Conservation (phyloP, 2,113 vertebrate genomes). For the Recurvirostra avosetta region DNA sequence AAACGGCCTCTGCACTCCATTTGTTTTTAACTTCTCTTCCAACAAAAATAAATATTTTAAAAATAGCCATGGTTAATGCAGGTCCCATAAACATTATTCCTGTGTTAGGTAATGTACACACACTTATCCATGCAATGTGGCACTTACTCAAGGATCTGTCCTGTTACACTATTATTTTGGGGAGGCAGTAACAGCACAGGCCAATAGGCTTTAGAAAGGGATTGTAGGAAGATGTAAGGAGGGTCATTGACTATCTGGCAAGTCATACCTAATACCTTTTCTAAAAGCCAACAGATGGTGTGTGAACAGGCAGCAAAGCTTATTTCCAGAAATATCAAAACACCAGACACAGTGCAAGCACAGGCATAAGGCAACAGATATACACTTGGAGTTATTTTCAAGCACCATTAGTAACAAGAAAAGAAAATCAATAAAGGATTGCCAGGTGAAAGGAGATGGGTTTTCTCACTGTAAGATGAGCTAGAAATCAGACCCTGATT, state of each 20-base stretch:
- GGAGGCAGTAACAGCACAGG: background rate
- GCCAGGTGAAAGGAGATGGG: background rate
- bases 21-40: background rate
- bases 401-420: conserved; percentile 1
- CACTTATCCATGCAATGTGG: background rate
- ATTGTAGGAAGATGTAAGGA: background rate
- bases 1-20: background rate
- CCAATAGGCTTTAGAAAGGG: background rate
- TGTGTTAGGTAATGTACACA: background rate
- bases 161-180: background rate
- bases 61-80: background rate
- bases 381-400: background rate
- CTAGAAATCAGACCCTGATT: background rate
- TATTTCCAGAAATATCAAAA: conserved; percentile 41
- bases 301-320: conserved; percentile 9
- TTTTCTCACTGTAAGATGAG: background rate
- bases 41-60: background rate
- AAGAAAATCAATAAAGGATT: conserved; percentile 8
- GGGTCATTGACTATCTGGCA: background rate
- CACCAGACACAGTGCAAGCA: conserved; percentile 13
- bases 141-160: background rate
- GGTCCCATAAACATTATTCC: background rate
- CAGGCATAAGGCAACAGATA: background rate
- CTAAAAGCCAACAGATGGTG: conserved; percentile 12
- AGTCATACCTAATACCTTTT: conserved; percentile 11